Conservation (phyloP, 2,113 vertebrate genomes). For the Urocitellus parryii region DNA sequence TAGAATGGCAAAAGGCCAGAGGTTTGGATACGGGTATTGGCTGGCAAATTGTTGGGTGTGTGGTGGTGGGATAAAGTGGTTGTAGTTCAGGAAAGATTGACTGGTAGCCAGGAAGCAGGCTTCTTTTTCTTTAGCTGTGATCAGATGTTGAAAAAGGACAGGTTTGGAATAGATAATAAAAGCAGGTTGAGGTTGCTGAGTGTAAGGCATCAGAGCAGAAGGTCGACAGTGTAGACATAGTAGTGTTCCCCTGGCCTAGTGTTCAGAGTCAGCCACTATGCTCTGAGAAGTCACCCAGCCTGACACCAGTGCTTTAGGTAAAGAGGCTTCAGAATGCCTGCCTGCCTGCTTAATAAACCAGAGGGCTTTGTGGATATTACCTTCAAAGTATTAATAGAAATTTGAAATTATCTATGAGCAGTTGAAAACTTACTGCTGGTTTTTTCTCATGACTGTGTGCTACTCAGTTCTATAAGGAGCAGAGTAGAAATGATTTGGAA, state of each 20-base stretch:
- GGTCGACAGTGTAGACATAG: neutral
- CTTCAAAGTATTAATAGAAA: neutral
- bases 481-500: conserved; percentile 1
- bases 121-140: neutral
- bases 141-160: neutral
- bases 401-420: neutral
- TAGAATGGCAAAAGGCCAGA: neutral
- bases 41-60: neutral
- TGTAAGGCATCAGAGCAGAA: neutral
- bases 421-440: neutral
- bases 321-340: neutral
- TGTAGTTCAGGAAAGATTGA: neutral
- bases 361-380: neutral
- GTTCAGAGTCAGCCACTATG: neutral
- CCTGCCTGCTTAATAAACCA: neutral
- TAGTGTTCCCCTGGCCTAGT: neutral
- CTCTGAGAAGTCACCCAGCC: neutral
- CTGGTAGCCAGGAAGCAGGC: neutral
- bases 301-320: neutral
- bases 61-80: neutral
- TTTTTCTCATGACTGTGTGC: neutral
- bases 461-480: neutral
- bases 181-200: neutral
- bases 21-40: neutral
- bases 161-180: neutral